phyloP scores from a whole-genome alignment of 92 coral and sea anemone genomes.

The Desmophyllum pertusum region DNA sequence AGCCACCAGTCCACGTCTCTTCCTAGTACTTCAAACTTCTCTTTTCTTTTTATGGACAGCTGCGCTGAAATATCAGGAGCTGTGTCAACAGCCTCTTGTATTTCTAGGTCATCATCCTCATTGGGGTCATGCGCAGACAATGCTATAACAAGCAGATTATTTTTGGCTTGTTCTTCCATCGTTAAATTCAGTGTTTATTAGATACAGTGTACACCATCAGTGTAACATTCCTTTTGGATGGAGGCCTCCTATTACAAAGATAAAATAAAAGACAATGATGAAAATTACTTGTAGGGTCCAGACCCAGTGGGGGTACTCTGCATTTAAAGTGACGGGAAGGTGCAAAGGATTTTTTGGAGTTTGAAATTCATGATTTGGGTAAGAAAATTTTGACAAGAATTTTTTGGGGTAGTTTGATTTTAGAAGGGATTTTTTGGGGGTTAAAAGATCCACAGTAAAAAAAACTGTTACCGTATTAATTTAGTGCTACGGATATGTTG shows the following conservation, averaged over 20 bases:
- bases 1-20: conserved; percentile 88
- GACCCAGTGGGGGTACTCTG: too few relatives aligned
- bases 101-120: conserved; percentile 61
- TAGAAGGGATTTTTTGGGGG: too few relatives aligned
- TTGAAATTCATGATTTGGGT: too few relatives aligned
- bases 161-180: conserved; percentile 13
- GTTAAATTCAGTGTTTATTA: background rate
- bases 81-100: conserved; percentile 64
- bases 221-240: background rate
- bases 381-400: too few relatives aligned
- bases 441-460: too few relatives aligned
- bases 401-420: too few relatives aligned
- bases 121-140: conserved; percentile 65
- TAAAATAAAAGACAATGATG: background rate
- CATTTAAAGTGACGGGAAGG: too few relatives aligned
- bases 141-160: conserved; percentile 28
- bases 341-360: too few relatives aligned
- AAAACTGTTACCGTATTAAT: too few relatives aligned
- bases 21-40: conserved; percentile 77
- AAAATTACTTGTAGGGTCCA: too few relatives aligned
- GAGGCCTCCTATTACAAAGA: background rate
- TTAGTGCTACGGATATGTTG: too few relatives aligned
- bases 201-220: background rate
- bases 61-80: conserved; percentile 83
- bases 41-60: conserved; percentile 74